Base-by-base conservation (phyloP, 1,140 invertebrate genomes). In the Bombyx mandarina region DNA sequence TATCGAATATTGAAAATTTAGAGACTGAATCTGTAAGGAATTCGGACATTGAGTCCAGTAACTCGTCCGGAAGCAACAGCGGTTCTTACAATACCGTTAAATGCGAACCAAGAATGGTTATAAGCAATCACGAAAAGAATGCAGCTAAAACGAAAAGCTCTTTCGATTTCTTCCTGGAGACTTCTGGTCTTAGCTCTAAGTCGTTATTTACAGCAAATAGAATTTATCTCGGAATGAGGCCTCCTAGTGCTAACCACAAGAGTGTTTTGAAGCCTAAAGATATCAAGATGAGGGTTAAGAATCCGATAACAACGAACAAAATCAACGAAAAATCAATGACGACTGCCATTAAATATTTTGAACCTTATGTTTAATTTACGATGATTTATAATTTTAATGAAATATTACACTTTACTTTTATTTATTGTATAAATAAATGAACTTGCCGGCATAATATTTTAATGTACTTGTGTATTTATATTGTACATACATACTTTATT, bases 141-240 rank as follows among this genome's bases (percentile, higher is more conserved):
- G 73, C 60, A 5, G 63, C 65, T 52, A 84, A 77, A 65, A 71
- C 63, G 45, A 81, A 80, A 52, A 75, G 82, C 43, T 73, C 91
- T 43, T 93, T 93, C 61, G 93, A 94, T 77, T 91, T 93, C 71
- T 95, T 95, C 67, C 79, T 95, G 18, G 94, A 95, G 73, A 92
- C 92, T 26, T 94, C 93, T 58, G 94, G 94, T 52, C 89, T 95
- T 47, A 94, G 93, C 83, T 93, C 93, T 61, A 95, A 95, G 78
- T 94, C 93, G 6, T 93, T 95, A 65, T 88, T 94, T 60, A 93
- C 93, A 3, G 93, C 93, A 0, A 91, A 90, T 50, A 89, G 92
- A 62, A 73, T 69, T 54, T 83, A 80, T 54, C 45, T 82, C 12
- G 75, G 73, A 45, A 53, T 77, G 63, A 77, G 88, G 62, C 88